Base-by-base conservation (phyloP, 2,888 invertebrate species). In the Polietes domitor region DNA sequence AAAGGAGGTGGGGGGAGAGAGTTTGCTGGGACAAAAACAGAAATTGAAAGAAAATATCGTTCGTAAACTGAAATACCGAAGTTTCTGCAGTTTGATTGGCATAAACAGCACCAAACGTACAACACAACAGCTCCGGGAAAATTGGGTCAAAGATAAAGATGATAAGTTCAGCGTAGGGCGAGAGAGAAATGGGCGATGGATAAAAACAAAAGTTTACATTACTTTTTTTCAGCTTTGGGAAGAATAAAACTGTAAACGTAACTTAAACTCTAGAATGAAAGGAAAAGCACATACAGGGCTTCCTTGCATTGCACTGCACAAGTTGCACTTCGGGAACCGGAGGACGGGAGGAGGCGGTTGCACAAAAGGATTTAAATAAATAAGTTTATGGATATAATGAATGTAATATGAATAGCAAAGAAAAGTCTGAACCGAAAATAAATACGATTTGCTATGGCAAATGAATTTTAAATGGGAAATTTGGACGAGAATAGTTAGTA, bases 111-210 rank as follows among this genome's bases (percentile, higher is more conserved):
- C 6, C 50, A 21, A 55, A n/a, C n/a, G 9, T 21, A 6, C 55
- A 21, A 10, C 32, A 50, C 17, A 63, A 7, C 58, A 65, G 58
- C 17, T 43, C 26, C 37, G 37, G 47, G 15, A 73, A 83, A 84
- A 84, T 72, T 84, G 75, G 83, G 83, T 84, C 83, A 84, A 77
- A 84, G 74, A 84, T 84, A n/a, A n/a, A n/a, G 83, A 78, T 82
- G 83, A 84, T 84, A 84, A 84, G 80, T 78, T 80, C 77, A 32
- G 9, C 50, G 17, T 19, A 70, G 15, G 41, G 10, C 9, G 65
- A 76, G 73, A 74, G 61, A 21, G 76, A 73, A 78, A 71, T 53
- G n/a, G 17, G 32, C 17, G 37, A n/a, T 68, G 17, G 32, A 37
- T 32, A 37, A 53, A 17, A 28, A 68, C 26, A 21, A 53, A 79